These are phyloP conservation scores for Coturnix japonica DNA, from an alignment of 2,113 vertebrate genomes.

Conservation along the genomic window DNA sequence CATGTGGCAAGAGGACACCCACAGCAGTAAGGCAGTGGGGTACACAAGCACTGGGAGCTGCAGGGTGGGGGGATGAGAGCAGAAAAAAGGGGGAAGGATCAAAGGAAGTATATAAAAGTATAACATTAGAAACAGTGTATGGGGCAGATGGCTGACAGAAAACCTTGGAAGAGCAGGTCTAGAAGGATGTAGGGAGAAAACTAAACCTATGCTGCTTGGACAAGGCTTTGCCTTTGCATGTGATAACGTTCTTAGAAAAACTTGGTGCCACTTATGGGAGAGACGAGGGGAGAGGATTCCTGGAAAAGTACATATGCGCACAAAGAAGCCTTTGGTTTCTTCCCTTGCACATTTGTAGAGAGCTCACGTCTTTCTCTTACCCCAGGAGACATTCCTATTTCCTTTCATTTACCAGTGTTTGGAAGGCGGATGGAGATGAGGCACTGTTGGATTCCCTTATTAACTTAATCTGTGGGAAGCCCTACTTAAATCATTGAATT, in stretches of 20 bases:
- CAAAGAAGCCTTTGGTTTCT: constrained; percentile 33
- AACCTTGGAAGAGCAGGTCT: not conserved
- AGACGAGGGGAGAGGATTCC: not conserved
- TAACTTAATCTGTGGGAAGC: constrained; percentile 30
- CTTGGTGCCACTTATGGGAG: not conserved
- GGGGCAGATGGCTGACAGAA: not conserved
- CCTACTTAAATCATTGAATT: constrained; percentile 27
- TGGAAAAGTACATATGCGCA: not conserved
- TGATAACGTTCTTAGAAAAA: not conserved
- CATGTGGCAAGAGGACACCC: not conserved
- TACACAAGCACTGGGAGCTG: not conserved
- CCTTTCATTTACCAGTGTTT: constrained; percentile 25
- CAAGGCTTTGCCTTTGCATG: not conserved
- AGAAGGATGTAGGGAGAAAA: not conserved
- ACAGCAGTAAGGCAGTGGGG: not conserved
- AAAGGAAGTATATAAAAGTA: not conserved
- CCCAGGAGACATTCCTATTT: constrained; percentile 34
- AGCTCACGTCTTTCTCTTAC: not conserved
- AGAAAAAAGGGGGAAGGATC: not conserved
- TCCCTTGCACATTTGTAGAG: constrained; percentile 12
- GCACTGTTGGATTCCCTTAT: constrained; percentile 20
- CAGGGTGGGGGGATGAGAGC: not conserved
- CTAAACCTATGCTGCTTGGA: not conserved
- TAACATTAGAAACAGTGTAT: not conserved
- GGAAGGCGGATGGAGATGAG: constrained; percentile 34